These are phyloP conservation scores for Eremophila alpestris DNA, from an alignment of 2,797 vertebrate species.

Conservation along the genomic window DNA sequence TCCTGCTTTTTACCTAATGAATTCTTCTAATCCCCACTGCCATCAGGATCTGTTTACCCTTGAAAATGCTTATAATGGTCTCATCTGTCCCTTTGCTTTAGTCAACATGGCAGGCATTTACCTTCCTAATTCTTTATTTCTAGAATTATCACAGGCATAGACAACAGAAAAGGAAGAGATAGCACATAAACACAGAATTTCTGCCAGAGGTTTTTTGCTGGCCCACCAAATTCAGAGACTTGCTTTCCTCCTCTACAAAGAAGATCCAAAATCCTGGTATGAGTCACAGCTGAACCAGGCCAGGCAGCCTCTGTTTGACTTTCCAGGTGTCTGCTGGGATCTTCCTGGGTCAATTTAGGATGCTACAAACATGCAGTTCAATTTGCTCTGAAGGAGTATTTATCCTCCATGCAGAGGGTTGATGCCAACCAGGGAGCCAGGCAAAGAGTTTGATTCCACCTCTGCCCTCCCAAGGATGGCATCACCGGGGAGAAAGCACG, in stretches of 20 bases:
- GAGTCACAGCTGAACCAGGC: neutral
- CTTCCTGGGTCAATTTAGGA: neutral
- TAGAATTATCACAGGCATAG: neutral
- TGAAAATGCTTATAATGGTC: neutral
- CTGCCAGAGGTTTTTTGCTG: neutral
- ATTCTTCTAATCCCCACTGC: neutral
- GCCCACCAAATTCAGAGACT: neutral
- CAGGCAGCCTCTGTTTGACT: neutral
- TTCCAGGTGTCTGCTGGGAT: neutral
- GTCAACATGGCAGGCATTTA: neutral
- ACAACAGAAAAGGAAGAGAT: neutral
- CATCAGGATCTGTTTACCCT: neutral
- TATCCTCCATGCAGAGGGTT: neutral
- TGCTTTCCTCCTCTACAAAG: neutral
- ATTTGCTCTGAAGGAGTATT: neutral
- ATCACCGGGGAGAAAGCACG: neutral
- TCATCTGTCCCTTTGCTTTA: neutral
- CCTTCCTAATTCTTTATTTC: neutral
- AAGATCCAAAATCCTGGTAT: neutral
- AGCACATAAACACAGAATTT: neutral
- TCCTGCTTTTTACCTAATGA: neutral
- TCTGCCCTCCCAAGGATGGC: neutral
- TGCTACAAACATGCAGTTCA: neutral
- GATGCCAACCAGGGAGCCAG: neutral
- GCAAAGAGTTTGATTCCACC: neutral